Base-by-base conservation (phyloP, 2,113 vertebrate species). In the Labrus mixtus region DNA sequence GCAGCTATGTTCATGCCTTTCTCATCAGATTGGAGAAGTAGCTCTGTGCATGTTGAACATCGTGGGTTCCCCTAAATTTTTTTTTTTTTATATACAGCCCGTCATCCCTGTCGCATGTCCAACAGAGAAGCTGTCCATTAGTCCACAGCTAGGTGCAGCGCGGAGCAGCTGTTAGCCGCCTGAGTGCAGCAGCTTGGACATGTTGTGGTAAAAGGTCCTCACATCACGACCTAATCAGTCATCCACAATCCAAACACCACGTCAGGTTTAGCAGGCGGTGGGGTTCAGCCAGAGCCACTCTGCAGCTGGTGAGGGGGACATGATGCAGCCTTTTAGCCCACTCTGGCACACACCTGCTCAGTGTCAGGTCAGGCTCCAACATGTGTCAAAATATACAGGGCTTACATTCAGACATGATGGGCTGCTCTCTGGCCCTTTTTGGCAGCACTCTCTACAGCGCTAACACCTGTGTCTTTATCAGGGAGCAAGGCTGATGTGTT, bases 241-340 rank as follows among this genome's bases (percentile, higher is more conserved):
- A 91, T 66, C 68, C 68, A 5, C 81, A 77, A 83, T 89, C 87
- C 83, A 93, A 90, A 92, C 92, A 93, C 57, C 61, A 66, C 37
- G 72, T 86, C 88, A 89, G 83, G 81, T 82, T 77, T 67, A 71
- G 72, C 56, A 58, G 65, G 67, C 78, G 9, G 65, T 60, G 20
- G 59, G 78, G 65, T 57, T 78, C 74, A 59, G 69, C 72, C 58
- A 36, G 62, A 77, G 60, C 70, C 65, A 60, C 81, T 76, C 79
- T 83, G 69, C 83, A 86, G 77, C 79, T 85, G 85, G 83, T 79
- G 81, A 57, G 73, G 48, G 64, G 73, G 73, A 86, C 84, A 80
- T 55, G 55, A 80, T 55, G 55, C 68, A 80, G 85, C 78, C 81
- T 90, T 87, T 89, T 81, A 82, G 79, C 61, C 71, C 20, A n/a